Base-by-base conservation (phyloP, 1,140 invertebrate species). In the Helicoverpa zea region DNA sequence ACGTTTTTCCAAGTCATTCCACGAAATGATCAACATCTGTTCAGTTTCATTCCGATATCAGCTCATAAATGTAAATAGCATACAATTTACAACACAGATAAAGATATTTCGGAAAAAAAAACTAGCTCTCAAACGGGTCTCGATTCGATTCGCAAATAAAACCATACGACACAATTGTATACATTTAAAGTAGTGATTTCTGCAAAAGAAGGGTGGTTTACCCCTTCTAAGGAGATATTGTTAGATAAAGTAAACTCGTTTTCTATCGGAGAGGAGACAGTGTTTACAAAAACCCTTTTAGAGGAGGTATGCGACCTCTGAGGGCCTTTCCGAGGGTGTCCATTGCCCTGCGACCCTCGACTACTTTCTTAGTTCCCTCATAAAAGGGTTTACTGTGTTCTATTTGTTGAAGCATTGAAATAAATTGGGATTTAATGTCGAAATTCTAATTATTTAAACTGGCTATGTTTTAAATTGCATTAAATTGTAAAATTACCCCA, bases 241-340 rank as follows among this genome's bases (percentile, higher is more conserved):
- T 80, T 23, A 75, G 79, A 78, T 80, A 75, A 80, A 83, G 74
- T 77, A 81, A 83, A 83, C 79, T 74, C 79, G 63, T 68, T 83
- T 83, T 80, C 79, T 83, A 83, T 83, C 79, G 72, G 61, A 52
- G 64, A 80, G 52, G 43, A 72, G 81, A 66, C 18, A 81, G 79
- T 83, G 82, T 83, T 83, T 83, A 83, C 82, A 79, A 73, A 81
- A 75, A 79, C 76, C 70, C 81, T 83, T 83, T 80, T 73, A 83
- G 73, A 80, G 66, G 79, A 66, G 74, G 73, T 83, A 78, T 70
- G 73, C 78, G 79, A 74, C 82, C 82, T 83, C 72, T 73, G 79
- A 81, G 82, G 79, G 81, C 56, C 76, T 63, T 82, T 82, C 80
- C 70, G 81, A 64, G 70, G 52, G 81, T 82, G 81, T 80, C 77